Conservation (phyloP, 1,140 invertebrate species). For the Aphelinus atriplicis region DNA sequence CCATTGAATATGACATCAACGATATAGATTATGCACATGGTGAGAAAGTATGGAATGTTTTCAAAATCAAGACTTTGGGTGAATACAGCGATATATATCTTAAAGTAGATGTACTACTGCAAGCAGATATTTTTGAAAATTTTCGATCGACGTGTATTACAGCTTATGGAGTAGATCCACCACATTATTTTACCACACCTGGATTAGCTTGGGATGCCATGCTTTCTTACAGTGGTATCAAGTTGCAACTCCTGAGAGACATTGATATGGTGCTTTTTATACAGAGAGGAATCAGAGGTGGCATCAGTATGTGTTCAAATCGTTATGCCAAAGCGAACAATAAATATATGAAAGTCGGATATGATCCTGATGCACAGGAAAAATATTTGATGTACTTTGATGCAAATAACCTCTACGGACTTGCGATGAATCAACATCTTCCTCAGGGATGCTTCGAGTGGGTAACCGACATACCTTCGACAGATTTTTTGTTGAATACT, state of each 20-base stretch:
- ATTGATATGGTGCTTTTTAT: constrained; percentile 49
- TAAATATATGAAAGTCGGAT: constrained; percentile 51
- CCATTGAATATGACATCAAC: constrained; percentile 49
- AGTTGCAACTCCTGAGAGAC: constrained; percentile 63
- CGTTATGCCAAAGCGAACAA: constrained; percentile 64
- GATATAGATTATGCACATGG: constrained; percentile 56
- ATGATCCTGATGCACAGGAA: constrained; percentile 3
- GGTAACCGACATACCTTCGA: constrained; percentile 43
- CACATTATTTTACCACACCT: constrained; percentile 30
- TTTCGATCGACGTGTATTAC: constrained; percentile 49
- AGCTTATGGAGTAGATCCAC: constrained; percentile 54
- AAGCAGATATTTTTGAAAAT: constrained; percentile 60
- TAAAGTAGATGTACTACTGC: constrained; percentile 60
- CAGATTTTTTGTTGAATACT: constrained; percentile 24
- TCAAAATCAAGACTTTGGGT: constrained; percentile 45
- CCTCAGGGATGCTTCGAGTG: constrained; percentile 63
- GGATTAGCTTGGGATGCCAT: constrained; percentile 58
- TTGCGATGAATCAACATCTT: constrained; percentile 61
- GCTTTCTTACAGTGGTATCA: constrained; percentile 56
- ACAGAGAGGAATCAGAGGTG: constrained; percentile 55
- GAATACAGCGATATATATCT: constrained; percentile 63
- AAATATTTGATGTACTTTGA: constrained; percentile 63
- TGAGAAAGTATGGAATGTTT: constrained; percentile 57
- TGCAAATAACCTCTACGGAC: constrained; percentile 42
- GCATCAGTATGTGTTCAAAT: constrained; percentile 54